phyloP scores from a whole-genome alignment of 1,140 invertebrate species.

The Drosophila nigrodunni region DNA sequence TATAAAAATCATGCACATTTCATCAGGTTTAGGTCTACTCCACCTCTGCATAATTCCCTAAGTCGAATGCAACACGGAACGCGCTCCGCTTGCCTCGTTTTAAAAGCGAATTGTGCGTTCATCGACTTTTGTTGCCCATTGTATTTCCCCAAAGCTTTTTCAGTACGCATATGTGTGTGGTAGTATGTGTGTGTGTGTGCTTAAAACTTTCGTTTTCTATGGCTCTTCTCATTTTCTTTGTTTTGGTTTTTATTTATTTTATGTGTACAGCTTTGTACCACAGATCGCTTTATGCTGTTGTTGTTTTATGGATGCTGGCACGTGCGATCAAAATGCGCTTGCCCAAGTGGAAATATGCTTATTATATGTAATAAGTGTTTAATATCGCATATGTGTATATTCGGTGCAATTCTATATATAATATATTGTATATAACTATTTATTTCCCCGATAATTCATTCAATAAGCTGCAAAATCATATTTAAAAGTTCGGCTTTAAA shows the following conservation, averaged over 20 bases:
- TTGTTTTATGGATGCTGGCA: conserved; percentile 47
- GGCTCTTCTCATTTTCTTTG: conserved; percentile 14
- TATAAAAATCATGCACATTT: conserved; percentile 68
- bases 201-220: conserved; percentile 65
- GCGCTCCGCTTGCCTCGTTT: conserved; percentile 65
- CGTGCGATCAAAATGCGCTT: conserved; percentile 52
- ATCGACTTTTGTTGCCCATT: conserved; percentile 38
- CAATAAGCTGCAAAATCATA: no score
- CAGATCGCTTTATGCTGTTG: conserved; percentile 34
- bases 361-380: no score
- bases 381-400: no score
- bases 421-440: background rate
- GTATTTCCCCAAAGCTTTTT: conserved; percentile 43
- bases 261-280: conserved; percentile 30
- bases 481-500: no score
- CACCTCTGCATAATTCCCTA: conserved; percentile 13
- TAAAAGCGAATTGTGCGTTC: conserved; percentile 76
- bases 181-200: background rate
- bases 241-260: conserved; percentile 16
- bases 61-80: conserved; percentile 23
- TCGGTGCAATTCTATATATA: no score
- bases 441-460: background rate
- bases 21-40: conserved; percentile 51
- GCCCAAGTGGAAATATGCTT: conserved; percentile 62
- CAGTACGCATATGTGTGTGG: conserved; percentile 5